Evolutionary conservation across 2,888 invertebrate genomes (phyloP), one percentile per base, ranked within the genome.

Genomic region (Theretra japonica): DNA sequence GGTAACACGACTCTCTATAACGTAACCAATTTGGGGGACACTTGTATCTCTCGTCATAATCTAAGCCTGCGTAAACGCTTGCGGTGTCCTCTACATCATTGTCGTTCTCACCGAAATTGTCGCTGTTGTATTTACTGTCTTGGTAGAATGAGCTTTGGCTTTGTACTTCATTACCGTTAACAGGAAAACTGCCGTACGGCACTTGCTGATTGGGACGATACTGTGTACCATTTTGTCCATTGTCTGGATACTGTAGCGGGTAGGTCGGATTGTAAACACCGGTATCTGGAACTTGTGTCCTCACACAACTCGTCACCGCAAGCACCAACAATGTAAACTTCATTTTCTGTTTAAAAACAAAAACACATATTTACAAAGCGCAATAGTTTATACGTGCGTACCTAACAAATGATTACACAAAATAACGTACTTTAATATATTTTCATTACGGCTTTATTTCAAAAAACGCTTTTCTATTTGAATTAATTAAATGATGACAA

Each of bases 1-100:
- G 96, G 87, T 98, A 99, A 88, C 99, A 99, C 0, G 97, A 96
- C 74, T 97, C 96, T 76, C 96, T 96, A 84, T 95, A 97, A 48
- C 96, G 95, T n/a, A 97, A 90, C 99, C 99, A 99, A 87, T 98
- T 96, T 70, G 97, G 96, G 0, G 98, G 99, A 89, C 99, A 99
- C 72, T 80, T 87, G 75, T 92, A 93, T 68, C 92, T 84, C 75
- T 94, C 92, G 68, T 93, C 93, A 70, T 90, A 91, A 77, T 94
- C 94, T 73, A 93, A 83, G 2, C 91, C 92, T 15, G 93, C 92
- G 70, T 94, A 93, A 73, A 90, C 93, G 28, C 83, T 85, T 0
- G 90, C 89, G 4, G 90, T 89, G 71, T 89, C 92, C 75, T 94
- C 93, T 28, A 91, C 82, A 48, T 91, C 92, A 74, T 92, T 93